These are phyloP conservation scores for Merops nubicus DNA, from an alignment of 2,113 vertebrate species.

Conservation along the genomic window DNA sequence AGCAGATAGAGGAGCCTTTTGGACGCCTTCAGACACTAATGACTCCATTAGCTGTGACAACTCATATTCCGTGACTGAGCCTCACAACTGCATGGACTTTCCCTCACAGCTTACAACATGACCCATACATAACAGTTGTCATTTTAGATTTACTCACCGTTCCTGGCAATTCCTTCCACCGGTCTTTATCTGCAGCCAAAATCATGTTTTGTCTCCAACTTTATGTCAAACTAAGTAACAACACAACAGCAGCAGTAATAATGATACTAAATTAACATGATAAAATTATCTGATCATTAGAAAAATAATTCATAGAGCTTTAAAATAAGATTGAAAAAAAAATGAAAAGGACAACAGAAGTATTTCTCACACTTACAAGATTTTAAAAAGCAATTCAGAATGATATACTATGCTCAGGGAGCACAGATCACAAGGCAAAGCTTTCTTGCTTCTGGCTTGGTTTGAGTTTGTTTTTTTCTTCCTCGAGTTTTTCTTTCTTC, in stretches of 20 bases:
- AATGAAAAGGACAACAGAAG: not conserved
- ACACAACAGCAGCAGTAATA: not conserved
- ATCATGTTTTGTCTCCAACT: not conserved
- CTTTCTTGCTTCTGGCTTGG: not conserved
- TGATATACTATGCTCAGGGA: not conserved
- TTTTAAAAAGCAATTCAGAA: not conserved
- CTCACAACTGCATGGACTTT: accelerated
- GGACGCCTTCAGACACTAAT: not conserved
- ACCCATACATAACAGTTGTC: not conserved
- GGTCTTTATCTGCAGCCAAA: not conserved
- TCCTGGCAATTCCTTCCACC: not conserved
- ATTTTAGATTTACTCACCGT: not conserved
- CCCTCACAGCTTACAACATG: not conserved
- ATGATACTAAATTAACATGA: not conserved
- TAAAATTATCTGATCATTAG: not conserved
- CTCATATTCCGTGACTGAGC: not conserved
- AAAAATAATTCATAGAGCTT: not conserved
- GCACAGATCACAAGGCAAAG: not conserved
- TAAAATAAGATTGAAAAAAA: not conserved
- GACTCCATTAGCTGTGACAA: not conserved
- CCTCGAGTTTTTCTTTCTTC: not conserved
- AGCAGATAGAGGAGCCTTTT: not conserved
- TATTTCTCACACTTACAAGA: not conserved
- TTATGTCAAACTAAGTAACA: not conserved
- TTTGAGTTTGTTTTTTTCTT: not conserved